Percentiles rank a stretch among this genome's conserved stretches.
These are phyloP conservation scores for Coregonus suidteri DNA, from an alignment of 2,797 vertebrate species.

Conservation along the genomic window DNA sequence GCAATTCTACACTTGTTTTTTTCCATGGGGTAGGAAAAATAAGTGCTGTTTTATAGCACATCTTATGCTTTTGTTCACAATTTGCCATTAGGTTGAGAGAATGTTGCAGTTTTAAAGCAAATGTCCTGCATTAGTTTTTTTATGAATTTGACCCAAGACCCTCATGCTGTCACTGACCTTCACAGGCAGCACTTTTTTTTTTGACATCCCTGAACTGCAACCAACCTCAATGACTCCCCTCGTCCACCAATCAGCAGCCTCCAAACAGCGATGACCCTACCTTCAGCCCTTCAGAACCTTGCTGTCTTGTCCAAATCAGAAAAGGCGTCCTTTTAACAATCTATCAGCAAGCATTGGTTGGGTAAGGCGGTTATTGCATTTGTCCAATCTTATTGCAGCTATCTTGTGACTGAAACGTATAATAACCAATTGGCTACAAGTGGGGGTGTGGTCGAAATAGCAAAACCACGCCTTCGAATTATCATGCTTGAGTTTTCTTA, in stretches of 20 bases:
- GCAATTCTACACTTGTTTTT: too few relatives aligned
- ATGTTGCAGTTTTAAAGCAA: too few relatives aligned
- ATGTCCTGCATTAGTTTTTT: background rate
- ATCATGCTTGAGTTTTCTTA: background rate
- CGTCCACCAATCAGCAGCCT: conserved; percentile 40
- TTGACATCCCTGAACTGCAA: background rate
- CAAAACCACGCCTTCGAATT: rapidly evolving
- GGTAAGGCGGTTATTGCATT: background rate
- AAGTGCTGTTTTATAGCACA: too few relatives aligned
- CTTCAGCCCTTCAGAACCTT: rapidly evolving
- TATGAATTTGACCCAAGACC: conserved; percentile 3
- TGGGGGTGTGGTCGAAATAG: rapidly evolving
- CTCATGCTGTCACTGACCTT: conserved; percentile 52
- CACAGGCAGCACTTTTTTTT: background rate
- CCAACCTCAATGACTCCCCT: background rate
- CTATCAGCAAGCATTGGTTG: background rate
- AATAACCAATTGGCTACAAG: conserved; percentile 26
- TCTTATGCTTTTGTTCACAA: too few relatives aligned
- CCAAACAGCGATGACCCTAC: background rate
- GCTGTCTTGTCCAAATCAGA: background rate
- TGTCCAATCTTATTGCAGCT: background rate
- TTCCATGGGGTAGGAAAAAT: too few relatives aligned
- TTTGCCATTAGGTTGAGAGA: too few relatives aligned
- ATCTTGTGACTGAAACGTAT: background rate
- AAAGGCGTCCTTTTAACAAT: background rate